Base-by-base conservation (phyloP, 2,888 invertebrate genomes). In the Morinoia aosen region DNA sequence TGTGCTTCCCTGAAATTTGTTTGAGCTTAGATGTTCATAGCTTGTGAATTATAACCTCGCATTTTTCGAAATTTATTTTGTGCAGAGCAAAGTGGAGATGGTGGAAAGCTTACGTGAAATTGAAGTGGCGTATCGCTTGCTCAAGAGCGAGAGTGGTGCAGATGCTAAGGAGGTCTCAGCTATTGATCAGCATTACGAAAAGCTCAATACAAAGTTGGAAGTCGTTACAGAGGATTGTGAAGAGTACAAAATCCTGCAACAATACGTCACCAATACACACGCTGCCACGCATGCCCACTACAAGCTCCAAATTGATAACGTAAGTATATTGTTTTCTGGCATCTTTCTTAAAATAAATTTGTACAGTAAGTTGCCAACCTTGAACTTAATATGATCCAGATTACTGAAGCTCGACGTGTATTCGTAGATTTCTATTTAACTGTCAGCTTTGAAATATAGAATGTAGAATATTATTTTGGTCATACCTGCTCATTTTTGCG, bases 41-140 rank as follows among this genome's bases (percentile, higher is more conserved):
- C 8, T 61, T 61, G 61, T 61, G 61, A 61, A 61, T 12, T 19
- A 61, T 12, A 16, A 61, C 3, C 19, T 61, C 8, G 25, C 76
- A 48, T 48, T 33, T 10, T 33, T 76, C 7, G 10, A 8, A 25
- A 33, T 76, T 76, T 10, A 0, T 48, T 90, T 40, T 48, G 48
- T 39, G n/a, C 97, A 98, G 98, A 97, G 97, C 96, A 98, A 98
- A 97, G 97, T 98, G 33, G 98, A 98, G 97, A 99, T 99, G 99
- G 97, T 99, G 96, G 99, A 99, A 97, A 98, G 98, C 96, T 97
- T 99, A 95, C 97, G 99, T 97, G 99, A 99, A 97, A 98, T 99
- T 97, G 99, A 99, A 97, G 98, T 99, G 95, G 99, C 99, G 0
- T 99, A 99, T 97, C 99, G 98, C 97, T 97, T 99, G 97, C 97